Conservation (phyloP, 2,888 invertebrate species). For the Cerastis rubricosa region DNA sequence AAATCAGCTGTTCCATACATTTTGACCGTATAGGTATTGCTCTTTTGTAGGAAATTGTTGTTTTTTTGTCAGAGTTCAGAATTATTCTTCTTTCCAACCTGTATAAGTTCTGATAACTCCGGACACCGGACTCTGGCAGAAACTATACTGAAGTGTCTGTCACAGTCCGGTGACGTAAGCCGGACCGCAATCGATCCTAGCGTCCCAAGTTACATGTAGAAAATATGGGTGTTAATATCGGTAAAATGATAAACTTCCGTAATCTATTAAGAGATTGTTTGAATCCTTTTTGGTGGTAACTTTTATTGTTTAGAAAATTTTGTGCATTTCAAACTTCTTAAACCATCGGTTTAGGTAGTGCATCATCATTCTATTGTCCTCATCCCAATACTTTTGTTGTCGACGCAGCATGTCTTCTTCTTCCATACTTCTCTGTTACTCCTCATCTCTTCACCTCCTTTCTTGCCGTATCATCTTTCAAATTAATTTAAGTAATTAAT, state of each 20-base stretch:
- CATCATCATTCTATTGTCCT: not conserved
- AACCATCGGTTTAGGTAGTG: not conserved
- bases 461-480: too few species aligned
- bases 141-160: not conserved
- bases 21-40: too few species aligned
- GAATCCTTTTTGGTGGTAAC: not conserved
- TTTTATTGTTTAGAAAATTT: not conserved
- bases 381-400: too few species aligned
- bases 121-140: not conserved
- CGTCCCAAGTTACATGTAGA: not conserved
- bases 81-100: too few species aligned
- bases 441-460: too few species aligned
- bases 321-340: not conserved
- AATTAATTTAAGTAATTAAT: too few species aligned
- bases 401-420: too few species aligned
- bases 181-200: not conserved
- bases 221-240: not conserved
- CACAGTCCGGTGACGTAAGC: not conserved
- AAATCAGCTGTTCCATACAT: too few species aligned
- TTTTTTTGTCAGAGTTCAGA: too few species aligned
- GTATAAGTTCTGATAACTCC: not conserved
- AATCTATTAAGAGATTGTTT: not conserved
- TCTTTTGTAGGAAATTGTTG: too few species aligned
- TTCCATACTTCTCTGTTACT: too few species aligned
- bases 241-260: not conserved